These are phyloP conservation scores for Pachycephala philippinensis DNA, from an alignment of 2,113 vertebrate genomes.

Conservation along the genomic window DNA sequence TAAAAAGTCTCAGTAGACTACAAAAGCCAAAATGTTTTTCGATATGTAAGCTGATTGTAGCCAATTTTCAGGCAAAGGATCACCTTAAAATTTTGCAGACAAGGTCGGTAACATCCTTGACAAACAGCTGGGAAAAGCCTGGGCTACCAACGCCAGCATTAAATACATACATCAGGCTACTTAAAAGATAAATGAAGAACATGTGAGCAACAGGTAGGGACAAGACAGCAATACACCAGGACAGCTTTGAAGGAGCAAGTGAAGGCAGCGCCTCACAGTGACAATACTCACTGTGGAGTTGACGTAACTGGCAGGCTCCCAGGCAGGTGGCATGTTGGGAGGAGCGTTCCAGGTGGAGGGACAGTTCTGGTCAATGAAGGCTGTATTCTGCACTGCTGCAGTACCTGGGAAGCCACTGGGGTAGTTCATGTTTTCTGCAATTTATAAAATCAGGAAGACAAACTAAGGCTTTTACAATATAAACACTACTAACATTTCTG, in stretches of 20 bases:
- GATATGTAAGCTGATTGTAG: not conserved
- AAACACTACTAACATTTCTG: not conserved
- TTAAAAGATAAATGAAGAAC: not conserved
- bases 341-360: constrained; percentile 71
- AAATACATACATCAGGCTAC: not conserved
- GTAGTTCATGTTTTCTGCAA: constrained; percentile 78
- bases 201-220: not conserved
- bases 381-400: constrained; percentile 67
- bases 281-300: constrained; percentile 71
- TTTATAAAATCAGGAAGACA: not conserved
- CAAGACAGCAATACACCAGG: not conserved
- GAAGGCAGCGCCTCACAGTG: not conserved
- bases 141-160: not conserved
- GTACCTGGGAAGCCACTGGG: constrained; percentile 71
- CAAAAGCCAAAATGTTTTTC: not conserved
- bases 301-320: constrained; percentile 71
- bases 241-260: not conserved
- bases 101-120: not conserved
- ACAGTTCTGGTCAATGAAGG: constrained; percentile 70
- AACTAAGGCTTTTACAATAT: not conserved
- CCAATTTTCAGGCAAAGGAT: not conserved
- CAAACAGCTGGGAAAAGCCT: not conserved
- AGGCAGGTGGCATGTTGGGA: constrained; percentile 64
- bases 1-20: not conserved
- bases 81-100: not conserved